Evolutionary conservation across 1,140 invertebrate genomes (phyloP), one percentile per base, ranked within the genome.

Genomic region (Carcinoscorpius rotundicauda): DNA sequence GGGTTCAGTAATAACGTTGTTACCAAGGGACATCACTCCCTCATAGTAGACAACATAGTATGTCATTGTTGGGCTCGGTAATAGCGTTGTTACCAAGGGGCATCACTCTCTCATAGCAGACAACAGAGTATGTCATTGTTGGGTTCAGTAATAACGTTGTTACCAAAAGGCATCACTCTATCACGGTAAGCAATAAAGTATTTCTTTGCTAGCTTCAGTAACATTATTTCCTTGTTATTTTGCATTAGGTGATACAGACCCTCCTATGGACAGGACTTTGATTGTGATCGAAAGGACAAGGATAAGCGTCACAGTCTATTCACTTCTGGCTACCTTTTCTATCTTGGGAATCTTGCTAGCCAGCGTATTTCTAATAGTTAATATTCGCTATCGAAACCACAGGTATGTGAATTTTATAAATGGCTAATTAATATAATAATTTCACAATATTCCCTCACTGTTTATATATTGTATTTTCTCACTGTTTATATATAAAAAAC

Each of bases 341-440:
- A 85, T 88, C 11, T 78, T 93, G 51, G 95, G 95, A 29, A 94
- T 98, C 64, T 79, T 96, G 29, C 83, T 97, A 72, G 91, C 94
- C 5, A 84, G 85, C n/a, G 82, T 89, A 58, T 98, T 99, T 77
- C 83, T 99, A 9, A 85, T 86, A 60, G 89, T 98, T 76, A 99
- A 98, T 78, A 93, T 98, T 70, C 88, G 86, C 72, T 97, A 90
- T 77, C 82, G 96, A 67, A 93, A 97, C 80, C 95, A 98, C 80
- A 87, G 92, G 88, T 94, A 79, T 76, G 74, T 68, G 55, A 10
- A 29, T 29, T 29, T 29, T 10, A 10, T 11, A 57, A 10, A 10
- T 10, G 10, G 10, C 3, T 57, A 10, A 57, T 61, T 52, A 29
- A 6, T 60, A 51, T 60, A 8, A 2, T 8, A 2, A 60, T 6